Base-by-base conservation (phyloP, 2,797 vertebrate species). In the Sebastes iracundus region DNA sequence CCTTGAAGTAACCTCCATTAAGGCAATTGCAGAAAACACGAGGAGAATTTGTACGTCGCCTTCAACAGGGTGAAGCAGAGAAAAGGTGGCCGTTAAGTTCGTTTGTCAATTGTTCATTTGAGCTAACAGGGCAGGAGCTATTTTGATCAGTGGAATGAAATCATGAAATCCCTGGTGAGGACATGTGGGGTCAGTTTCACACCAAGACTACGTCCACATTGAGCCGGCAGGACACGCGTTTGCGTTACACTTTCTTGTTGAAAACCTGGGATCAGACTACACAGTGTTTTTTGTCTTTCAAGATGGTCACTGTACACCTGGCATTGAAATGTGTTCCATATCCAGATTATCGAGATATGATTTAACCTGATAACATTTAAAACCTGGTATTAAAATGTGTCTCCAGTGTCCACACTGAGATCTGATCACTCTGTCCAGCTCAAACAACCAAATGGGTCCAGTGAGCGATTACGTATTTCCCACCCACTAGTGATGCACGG, bases 11-110 rank as follows among this genome's bases (percentile, higher is more conserved):
- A 91, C 85, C 72, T 91, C 49, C 14, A 12, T 87, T 90, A 94
- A 95, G 92, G 93, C 93, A 91, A 75, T 27, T 53, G 74, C 75
- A 87, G 75, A 86, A 79, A 86, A 86, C 56, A 42, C 6, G 28
- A 33, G 52, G 62, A 73, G 10, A 67, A 53, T 38, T 27, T 46
- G 55, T 33, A n/a, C 13, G n/a, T 32, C 20, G 59, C 35, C 18
- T 25, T 42, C 38, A 2, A 2, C 20, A 28, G 28, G 6, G 13
- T 49, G 68, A 27, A 22, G 75, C 27, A 46, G 63, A 46, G 64
- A 33, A 59, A n/a, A 76, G 16, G 56, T 6, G 20, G 23, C 23
- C 5, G 23, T 14, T 56, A 56, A 12, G 22, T 56, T 58, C 7
- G 9, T 23, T 55, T 55, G 22, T 22, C 49, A 18, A 35, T 16